These are phyloP conservation scores for Chionis minor DNA, from an alignment of 2,113 vertebrate genomes.

Conservation along the genomic window DNA sequence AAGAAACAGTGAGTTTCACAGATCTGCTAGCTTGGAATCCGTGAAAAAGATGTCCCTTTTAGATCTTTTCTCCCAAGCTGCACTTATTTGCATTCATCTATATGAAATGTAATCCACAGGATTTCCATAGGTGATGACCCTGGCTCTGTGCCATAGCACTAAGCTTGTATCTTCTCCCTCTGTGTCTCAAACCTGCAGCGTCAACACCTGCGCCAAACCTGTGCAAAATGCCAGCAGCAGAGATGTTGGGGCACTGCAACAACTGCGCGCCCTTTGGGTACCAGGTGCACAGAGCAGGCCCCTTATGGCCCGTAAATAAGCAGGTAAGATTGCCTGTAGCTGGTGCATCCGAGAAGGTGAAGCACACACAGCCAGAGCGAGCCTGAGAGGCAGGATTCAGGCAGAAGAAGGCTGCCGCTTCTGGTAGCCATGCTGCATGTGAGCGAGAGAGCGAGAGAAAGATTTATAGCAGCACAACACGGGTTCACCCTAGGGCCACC, in stretches of 20 bases:
- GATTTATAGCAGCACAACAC: background rate
- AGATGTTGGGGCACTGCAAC: background rate
- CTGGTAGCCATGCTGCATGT: background rate
- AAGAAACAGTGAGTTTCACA: background rate
- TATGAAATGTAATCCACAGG: background rate
- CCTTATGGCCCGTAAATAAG: background rate
- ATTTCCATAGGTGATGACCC: background rate
- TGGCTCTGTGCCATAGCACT: accelerated
- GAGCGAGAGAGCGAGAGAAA: background rate
- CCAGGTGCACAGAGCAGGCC: background rate
- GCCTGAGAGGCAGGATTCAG: background rate
- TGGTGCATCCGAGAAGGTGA: background rate
- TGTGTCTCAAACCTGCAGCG: background rate
- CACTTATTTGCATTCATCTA: background rate
- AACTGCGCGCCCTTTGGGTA: background rate
- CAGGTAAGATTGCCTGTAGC: accelerated
- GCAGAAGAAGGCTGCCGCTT: background rate
- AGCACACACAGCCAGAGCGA: background rate
- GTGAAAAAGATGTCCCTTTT: background rate
- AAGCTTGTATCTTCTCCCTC: background rate
- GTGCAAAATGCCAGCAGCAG: background rate
- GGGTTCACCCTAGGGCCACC: background rate
- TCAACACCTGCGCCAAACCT: background rate
- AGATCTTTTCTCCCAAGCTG: background rate
- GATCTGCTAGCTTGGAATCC: background rate